Evolutionary conservation across 2,113 vertebrate genomes (phyloP).

Genomic region (Brachypteracias leptosomus): DNA sequence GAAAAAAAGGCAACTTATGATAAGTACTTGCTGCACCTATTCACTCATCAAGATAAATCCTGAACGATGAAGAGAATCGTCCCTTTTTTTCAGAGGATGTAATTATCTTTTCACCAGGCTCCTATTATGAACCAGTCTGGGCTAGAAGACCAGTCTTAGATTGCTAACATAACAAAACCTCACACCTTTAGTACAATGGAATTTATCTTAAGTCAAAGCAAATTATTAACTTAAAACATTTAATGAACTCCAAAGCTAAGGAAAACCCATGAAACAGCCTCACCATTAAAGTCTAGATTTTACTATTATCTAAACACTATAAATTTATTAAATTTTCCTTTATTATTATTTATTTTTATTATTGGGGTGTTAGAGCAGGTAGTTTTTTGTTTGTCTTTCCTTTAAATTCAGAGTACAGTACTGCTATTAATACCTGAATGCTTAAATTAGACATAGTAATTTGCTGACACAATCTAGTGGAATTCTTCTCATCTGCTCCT

Average conservation of each 20-base stretch:
- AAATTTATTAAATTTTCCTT: background rate
- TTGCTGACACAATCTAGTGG: conserved; percentile 37
- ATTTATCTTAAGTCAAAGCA: background rate
- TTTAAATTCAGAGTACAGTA: background rate
- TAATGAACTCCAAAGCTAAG: background rate
- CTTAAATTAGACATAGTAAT: conserved; percentile 27
- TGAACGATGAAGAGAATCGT: background rate
- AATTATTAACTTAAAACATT: background rate
- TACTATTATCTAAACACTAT: background rate
- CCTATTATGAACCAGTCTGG: conserved; percentile 6
- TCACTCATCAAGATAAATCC: background rate
- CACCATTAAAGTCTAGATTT: background rate
- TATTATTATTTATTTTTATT: background rate
- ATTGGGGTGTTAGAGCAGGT: background rate
- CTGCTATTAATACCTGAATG: background rate
- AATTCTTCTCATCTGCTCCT: conserved; percentile 46
- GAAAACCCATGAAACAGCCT: background rate
- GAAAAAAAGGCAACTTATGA: background rate
- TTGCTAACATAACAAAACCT: conserved; percentile 2
- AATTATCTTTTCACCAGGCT: conserved; percentile 10
- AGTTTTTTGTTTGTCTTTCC: background rate
- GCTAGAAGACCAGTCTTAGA: background rate
- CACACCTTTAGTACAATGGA: background rate
- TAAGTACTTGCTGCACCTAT: background rate
- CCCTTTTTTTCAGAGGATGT: background rate